A percentile compares a stretch with the other conserved stretches of the same genome.
Evolutionary conservation across 2,113 vertebrate genomes (phyloP).

Genomic region (Gymnarchus niloticus): DNA sequence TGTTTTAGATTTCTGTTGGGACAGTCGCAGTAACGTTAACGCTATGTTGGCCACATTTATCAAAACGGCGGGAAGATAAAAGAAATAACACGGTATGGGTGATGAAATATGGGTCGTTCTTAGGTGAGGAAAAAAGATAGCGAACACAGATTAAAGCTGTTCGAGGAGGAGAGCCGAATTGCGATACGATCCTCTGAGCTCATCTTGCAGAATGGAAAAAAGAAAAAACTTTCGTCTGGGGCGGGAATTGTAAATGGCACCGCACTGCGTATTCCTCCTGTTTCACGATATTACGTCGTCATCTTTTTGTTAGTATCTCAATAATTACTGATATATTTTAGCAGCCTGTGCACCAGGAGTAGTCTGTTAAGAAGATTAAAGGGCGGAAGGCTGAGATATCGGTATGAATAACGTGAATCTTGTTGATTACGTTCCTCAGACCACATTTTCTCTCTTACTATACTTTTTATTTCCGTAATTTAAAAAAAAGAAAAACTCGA

Average conservation of each 20-base stretch:
- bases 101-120: constrained; percentile 42
- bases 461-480: constrained; percentile 16
- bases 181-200: neutral
- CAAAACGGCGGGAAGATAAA: constrained; percentile 38
- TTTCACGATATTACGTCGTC: neutral
- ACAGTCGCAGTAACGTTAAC: constrained; percentile 6
- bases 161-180: neutral
- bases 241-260: constrained; percentile 1
- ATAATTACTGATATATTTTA: constrained; percentile 14
- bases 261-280: neutral
- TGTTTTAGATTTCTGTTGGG: neutral
- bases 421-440: constrained; percentile 3
- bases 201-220: neutral
- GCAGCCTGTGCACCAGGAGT: neutral
- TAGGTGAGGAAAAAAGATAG: constrained; percentile 35
- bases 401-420: neutral
- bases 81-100: constrained; percentile 40
- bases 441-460: neutral
- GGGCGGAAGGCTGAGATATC: neutral
- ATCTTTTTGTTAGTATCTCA: constrained; percentile 16
- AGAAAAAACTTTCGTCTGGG: constrained; percentile 11
- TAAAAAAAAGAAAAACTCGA: constrained; percentile 15
- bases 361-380: constrained; percentile 10
- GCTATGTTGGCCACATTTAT: constrained; percentile 33
- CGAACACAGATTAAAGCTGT: constrained; percentile 35